Percentiles rank a stretch among this genome's conserved stretches.
Evolutionary conservation across 2,888 invertebrate species (phyloP).

Genomic region (Apamea sordens): DNA sequence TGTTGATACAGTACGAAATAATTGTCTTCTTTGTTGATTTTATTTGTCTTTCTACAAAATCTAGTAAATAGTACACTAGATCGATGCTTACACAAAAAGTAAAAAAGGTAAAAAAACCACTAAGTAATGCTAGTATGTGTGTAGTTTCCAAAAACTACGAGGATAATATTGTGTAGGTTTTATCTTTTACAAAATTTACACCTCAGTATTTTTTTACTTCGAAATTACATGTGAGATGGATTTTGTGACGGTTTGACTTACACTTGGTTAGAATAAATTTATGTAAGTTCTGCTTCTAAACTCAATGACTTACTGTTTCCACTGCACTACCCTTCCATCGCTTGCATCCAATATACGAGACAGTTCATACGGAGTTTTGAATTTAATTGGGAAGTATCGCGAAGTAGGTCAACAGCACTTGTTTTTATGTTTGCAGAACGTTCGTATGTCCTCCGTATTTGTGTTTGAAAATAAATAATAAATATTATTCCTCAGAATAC

Average conservation of each 20-base stretch:
- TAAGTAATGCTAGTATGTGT: background rate
- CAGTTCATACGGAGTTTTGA: conserved; percentile 51
- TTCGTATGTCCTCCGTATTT: background rate
- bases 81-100: background rate
- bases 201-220: background rate
- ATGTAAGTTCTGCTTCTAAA: background rate
- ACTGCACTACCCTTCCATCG: conserved; percentile 19
- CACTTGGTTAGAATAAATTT: background rate
- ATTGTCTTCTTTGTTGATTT: background rate
- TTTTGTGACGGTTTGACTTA: background rate
- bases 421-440: conserved; percentile 23
- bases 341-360: conserved; percentile 51
- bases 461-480: background rate
- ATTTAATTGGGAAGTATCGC: conserved; percentile 51
- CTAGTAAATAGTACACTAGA: background rate
- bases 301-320: conserved; percentile 14
- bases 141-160: background rate
- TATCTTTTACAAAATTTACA: background rate
- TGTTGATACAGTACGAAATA: background rate
- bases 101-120: background rate
- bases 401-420: conserved; percentile 47
- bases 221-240: background rate
- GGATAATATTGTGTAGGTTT: background rate
- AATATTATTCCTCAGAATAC: background rate
- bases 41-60: background rate